Conservation (phyloP, 1,140 invertebrate genomes). For the Lanistes nyassanus region DNA sequence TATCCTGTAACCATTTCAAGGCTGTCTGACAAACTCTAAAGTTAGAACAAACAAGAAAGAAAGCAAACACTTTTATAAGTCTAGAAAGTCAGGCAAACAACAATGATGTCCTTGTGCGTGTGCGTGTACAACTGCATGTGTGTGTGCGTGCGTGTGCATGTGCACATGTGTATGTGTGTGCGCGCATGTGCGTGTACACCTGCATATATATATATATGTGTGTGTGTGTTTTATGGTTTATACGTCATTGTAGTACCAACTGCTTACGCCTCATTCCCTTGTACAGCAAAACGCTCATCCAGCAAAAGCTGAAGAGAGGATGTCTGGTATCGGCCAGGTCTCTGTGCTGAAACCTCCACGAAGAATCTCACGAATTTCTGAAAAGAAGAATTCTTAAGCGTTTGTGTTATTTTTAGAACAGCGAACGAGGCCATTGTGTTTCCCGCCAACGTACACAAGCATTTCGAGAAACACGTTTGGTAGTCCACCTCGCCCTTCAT, state of each 20-base stretch:
- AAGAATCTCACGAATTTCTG: slow-evolving; percentile 62
- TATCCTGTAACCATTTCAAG: slow-evolving; percentile 50
- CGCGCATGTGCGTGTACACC: too few relatives aligned
- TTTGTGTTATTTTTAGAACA: too few relatives aligned
- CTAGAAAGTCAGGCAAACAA: too few relatives aligned
- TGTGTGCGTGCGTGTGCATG: too few relatives aligned
- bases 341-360: slow-evolving; percentile 33
- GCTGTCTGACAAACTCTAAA: slow-evolving; percentile 48
- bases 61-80: background rate
- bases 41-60: slow-evolving; percentile 19
- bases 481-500: background rate
- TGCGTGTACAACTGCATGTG: too few relatives aligned
- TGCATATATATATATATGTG: too few relatives aligned
- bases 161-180: too few relatives aligned
- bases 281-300: slow-evolving; percentile 52
- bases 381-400: too few relatives aligned
- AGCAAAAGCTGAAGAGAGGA: slow-evolving; percentile 43
- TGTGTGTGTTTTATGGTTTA: too few relatives aligned
- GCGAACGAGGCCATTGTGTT: too few relatives aligned
- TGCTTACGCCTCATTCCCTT: slow-evolving; percentile 42
- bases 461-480: background rate
- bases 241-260: too few relatives aligned
- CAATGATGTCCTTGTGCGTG: too few relatives aligned
- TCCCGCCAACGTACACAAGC: background rate
- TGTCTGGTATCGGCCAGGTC: slow-evolving; percentile 38